Conservation (phyloP, 2,113 vertebrate species). For the Rhea pennata region DNA sequence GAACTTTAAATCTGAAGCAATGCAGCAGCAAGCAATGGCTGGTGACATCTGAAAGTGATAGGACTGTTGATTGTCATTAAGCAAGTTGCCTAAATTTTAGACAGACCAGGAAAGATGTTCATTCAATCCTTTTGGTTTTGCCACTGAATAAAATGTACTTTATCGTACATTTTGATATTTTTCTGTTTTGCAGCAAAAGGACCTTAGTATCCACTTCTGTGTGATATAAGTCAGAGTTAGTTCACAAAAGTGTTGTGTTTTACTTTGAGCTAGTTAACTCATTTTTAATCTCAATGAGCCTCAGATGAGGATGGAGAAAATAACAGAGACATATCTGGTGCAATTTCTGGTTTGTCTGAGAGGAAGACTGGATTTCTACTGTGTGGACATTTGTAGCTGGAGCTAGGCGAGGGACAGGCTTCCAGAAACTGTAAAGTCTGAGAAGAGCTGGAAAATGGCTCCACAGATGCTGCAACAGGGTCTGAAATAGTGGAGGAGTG, state of each 20-base stretch:
- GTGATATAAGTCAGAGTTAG: neutral
- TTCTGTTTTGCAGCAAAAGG: neutral
- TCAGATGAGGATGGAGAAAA: neutral
- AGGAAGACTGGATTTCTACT: neutral
- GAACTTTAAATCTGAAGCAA: neutral
- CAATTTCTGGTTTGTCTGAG: neutral
- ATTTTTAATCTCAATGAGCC: neutral
- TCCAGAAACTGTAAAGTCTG: constrained; percentile 7
- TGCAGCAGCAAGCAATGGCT: neutral
- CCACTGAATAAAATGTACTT: neutral
- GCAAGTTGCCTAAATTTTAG: neutral
- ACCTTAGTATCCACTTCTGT: neutral
- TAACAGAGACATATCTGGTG: neutral
- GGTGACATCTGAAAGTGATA: neutral
- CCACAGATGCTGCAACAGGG: neutral
- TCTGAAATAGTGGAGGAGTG: neutral
- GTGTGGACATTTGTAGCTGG: neutral
- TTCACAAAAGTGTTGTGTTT: neutral
- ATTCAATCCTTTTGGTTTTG: neutral
- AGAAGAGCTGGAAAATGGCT: constrained; percentile 13
- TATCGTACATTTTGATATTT: neutral
- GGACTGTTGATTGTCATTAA: neutral
- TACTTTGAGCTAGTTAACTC: neutral
- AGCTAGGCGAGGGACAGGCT: neutral
- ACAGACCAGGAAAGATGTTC: neutral